phyloP scores from a whole-genome alignment of 2,888 invertebrate species.

The Autographa pulchrina region DNA sequence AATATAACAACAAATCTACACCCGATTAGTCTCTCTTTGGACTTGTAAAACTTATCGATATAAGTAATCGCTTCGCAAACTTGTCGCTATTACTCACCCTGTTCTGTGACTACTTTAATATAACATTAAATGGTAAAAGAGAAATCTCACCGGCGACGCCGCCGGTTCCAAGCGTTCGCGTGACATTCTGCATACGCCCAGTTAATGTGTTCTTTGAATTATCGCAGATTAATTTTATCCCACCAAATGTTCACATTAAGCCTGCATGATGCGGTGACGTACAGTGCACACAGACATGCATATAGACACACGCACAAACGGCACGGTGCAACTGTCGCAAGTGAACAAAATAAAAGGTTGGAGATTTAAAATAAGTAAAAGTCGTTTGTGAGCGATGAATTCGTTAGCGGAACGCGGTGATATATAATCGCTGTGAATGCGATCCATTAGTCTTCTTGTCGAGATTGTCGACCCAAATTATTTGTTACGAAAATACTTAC shows the following conservation, averaged over 20 bases:
- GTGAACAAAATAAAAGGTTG: slow-evolving; percentile 61
- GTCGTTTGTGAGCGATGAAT: slow-evolving; percentile 70
- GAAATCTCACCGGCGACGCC: slow-evolving; percentile 13
- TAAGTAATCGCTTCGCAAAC: slow-evolving; percentile 54
- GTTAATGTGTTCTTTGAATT: slow-evolving; percentile 26
- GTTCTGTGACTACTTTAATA: slow-evolving; percentile 16
- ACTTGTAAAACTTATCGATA: slow-evolving; percentile 49
- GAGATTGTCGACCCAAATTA: slow-evolving; percentile 71
- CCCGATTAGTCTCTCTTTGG: slow-evolving; percentile 52
- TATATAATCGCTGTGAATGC: slow-evolving; percentile 65
- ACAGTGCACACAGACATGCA: slow-evolving; percentile 3
- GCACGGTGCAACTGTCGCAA: slow-evolving; percentile 4
- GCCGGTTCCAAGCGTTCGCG: background rate
- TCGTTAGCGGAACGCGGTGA: slow-evolving; percentile 65
- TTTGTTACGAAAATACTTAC: slow-evolving; percentile 70
- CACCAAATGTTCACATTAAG: slow-evolving; percentile 29
- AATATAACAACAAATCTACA: slow-evolving; percentile 53
- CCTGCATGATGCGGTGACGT: slow-evolving; percentile 13
- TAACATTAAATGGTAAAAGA: slow-evolving; percentile 20
- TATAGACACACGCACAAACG: slow-evolving; percentile 7
- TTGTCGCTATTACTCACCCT: slow-evolving; percentile 41
- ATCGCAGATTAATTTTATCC: slow-evolving; percentile 33
- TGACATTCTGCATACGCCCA: background rate
- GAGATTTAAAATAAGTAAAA: slow-evolving; percentile 60
- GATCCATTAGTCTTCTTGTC: slow-evolving; percentile 76